A percentile compares a stretch with the other conserved stretches of the same genome.
Conservation (phyloP, 2,797 vertebrate species). For the Gadopsis marmoratus region DNA sequence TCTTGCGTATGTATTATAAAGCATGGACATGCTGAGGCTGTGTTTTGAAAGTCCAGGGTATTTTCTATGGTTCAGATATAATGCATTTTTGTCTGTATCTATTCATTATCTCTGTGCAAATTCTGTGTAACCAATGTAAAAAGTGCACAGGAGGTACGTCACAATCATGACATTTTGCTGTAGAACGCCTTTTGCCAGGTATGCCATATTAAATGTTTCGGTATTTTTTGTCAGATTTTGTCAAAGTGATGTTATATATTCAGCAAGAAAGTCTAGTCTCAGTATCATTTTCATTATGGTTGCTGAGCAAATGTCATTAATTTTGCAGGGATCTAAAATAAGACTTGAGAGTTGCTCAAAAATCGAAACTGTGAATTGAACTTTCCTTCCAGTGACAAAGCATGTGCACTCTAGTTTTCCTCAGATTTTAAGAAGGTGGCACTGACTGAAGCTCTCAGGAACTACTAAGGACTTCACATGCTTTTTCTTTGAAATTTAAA, state of each 20-base stretch:
- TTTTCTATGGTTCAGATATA: slow-evolving; percentile 37
- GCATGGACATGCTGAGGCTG: slow-evolving; percentile 31
- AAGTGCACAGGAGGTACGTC: slow-evolving; percentile 28
- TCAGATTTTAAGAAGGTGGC: slow-evolving; percentile 30
- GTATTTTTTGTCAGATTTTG: slow-evolving; percentile 1
- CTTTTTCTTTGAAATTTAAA: slow-evolving; percentile 23
- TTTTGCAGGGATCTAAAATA: slow-evolving; percentile 56
- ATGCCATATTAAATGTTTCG: background rate
- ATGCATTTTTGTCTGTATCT: slow-evolving; percentile 27
- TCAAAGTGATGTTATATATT: slow-evolving; percentile 25
- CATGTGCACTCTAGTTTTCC: slow-evolving; percentile 13
- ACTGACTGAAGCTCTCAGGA: slow-evolving; percentile 4
- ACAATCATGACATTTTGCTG: slow-evolving; percentile 40
- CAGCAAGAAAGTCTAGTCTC: slow-evolving; percentile 19
- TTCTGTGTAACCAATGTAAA: slow-evolving; percentile 45
- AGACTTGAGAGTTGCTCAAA: slow-evolving; percentile 18
- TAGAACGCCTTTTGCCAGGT: background rate
- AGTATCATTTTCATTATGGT: slow-evolving; percentile 42
- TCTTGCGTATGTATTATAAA: slow-evolving; percentile 14
- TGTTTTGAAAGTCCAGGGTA: slow-evolving; percentile 24
- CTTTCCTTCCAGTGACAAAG: slow-evolving; percentile 26
- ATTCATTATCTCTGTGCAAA: slow-evolving; percentile 39
- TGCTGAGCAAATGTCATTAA: slow-evolving; percentile 46
- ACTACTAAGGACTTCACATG: background rate
- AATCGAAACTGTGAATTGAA: slow-evolving; percentile 27